Conservation (phyloP, 2,797 vertebrate genomes). For the Perdix hodgsoniae region DNA sequence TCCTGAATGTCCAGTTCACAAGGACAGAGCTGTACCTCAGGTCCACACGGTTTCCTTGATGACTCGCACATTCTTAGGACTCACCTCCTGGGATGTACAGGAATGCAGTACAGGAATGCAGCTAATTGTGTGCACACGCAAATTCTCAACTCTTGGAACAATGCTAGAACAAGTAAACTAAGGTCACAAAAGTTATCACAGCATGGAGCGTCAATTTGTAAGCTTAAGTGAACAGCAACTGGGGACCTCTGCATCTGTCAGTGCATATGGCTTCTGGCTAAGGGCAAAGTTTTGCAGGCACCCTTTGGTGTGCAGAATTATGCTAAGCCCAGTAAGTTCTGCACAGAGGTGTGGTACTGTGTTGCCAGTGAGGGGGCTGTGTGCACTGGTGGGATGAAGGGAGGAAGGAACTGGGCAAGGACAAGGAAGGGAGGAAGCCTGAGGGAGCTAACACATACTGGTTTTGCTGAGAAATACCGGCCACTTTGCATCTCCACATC, state of each 20-base stretch:
- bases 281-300: background rate
- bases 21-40: background rate
- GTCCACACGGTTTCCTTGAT: background rate
- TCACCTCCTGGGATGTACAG: background rate
- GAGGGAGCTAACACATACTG: background rate
- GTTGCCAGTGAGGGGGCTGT: background rate
- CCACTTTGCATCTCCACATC: background rate
- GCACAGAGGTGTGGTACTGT: accelerated
- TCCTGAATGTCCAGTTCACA: slow-evolving; percentile 2
- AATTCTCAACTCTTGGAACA: slow-evolving; percentile 14
- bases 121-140: background rate
- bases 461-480: background rate
- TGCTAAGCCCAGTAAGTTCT: background rate
- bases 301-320: accelerated
- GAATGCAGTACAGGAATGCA: slow-evolving; percentile 1
- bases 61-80: background rate
- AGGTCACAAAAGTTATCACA: slow-evolving; percentile 66
- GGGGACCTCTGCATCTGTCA: slow-evolving; percentile 49
- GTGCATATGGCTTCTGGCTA: slow-evolving; percentile 45
- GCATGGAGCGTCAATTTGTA: slow-evolving; percentile 46
- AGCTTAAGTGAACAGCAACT: slow-evolving; percentile 62
- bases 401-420: background rate
- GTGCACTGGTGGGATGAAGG: background rate
- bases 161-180: slow-evolving; percentile 26
- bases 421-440: background rate